Conservation (phyloP, 2,113 vertebrate species). For the Spea bombifrons region DNA sequence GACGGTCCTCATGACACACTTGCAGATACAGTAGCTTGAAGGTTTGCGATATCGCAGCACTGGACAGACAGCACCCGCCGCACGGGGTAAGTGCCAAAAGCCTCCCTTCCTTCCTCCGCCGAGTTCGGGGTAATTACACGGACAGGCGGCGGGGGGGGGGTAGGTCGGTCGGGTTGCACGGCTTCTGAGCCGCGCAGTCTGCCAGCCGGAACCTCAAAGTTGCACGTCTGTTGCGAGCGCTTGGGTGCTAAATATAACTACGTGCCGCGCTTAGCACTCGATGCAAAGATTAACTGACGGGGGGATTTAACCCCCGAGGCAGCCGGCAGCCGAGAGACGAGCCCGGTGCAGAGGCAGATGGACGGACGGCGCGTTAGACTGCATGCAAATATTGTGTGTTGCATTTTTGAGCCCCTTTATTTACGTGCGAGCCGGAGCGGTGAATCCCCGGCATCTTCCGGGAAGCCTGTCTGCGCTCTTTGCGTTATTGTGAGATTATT, state of each 20-base stretch:
- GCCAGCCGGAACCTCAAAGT: conserved; percentile 61
- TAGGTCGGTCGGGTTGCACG: background rate
- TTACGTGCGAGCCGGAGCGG: no score
- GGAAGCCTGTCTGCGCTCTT: no score
- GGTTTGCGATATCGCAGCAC: conserved; percentile 65
- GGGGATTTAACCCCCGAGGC: conserved; percentile 9
- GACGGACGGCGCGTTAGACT: no score
- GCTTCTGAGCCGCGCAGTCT: conserved; percentile 24
- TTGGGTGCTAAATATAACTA: conserved; percentile 30
- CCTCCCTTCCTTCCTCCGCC: conserved; percentile 53
- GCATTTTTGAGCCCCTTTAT: no score
- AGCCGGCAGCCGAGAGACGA: no score
- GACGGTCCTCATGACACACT: conserved; percentile 72
- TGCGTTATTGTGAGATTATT: no score
- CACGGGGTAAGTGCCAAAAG: conserved; percentile 65
- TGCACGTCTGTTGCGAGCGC: conserved; percentile 46
- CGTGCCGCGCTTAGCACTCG: conserved; percentile 12
- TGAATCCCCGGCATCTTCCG: no score
- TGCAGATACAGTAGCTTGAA: conserved; percentile 70
- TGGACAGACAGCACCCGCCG: conserved; percentile 62
- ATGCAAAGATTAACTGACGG: conserved; percentile 8
- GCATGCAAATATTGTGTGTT: no score
- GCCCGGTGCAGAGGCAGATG: no score
- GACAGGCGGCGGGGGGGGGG: conserved; percentile 39
- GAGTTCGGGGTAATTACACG: conserved; percentile 46